These are phyloP conservation scores for Caenorhabditis sinica DNA, from an alignment of 2,888 invertebrate species.

Conservation along the genomic window DNA sequence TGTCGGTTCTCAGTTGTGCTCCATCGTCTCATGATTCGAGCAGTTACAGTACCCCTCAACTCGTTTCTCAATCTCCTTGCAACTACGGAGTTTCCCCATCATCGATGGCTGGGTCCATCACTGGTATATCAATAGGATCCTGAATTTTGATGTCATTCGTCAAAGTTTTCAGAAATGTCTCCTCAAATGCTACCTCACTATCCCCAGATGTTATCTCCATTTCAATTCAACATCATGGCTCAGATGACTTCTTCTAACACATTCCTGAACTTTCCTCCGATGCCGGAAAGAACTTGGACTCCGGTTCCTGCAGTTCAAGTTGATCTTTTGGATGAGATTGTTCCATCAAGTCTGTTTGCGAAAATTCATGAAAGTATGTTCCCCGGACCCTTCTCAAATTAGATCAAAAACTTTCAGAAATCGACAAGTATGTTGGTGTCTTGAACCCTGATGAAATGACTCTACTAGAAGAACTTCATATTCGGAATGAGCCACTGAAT, in stretches of 20 bases:
- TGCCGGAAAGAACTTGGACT: conserved; percentile 51
- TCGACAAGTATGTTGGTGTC: conserved; percentile 48
- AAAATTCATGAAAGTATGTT: conserved; percentile 45
- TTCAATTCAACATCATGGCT: conserved; percentile 39
- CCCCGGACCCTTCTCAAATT: too few species aligned
- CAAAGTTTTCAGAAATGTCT: conserved; percentile 19
- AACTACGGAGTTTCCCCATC: conserved; percentile 27
- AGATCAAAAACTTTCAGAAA: conserved; percentile 21
- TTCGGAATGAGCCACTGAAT: conserved; percentile 61
- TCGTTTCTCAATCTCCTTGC: conserved; percentile 24
- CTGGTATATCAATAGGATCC: neutral
- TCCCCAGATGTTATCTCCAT: conserved; percentile 40
- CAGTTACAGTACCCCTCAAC: conserved; percentile 51
- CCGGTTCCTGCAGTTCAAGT: conserved; percentile 4
- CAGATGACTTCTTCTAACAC: conserved; percentile 12
- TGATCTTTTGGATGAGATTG: neutral
- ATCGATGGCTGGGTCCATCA: neutral
- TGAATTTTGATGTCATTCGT: neutral
- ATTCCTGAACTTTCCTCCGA: conserved; percentile 35
- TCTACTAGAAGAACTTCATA: conserved; percentile 54
- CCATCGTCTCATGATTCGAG: conserved; percentile 42
- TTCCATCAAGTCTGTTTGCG: conserved; percentile 21
- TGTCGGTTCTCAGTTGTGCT: conserved; percentile 40
- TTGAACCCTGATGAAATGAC: conserved; percentile 39
- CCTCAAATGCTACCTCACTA: conserved; percentile 17